Evolutionary conservation across 2,797 vertebrate genomes (phyloP), one percentile per base, ranked within the genome.

Genomic region (Lagorchestes hirsutus): DNA sequence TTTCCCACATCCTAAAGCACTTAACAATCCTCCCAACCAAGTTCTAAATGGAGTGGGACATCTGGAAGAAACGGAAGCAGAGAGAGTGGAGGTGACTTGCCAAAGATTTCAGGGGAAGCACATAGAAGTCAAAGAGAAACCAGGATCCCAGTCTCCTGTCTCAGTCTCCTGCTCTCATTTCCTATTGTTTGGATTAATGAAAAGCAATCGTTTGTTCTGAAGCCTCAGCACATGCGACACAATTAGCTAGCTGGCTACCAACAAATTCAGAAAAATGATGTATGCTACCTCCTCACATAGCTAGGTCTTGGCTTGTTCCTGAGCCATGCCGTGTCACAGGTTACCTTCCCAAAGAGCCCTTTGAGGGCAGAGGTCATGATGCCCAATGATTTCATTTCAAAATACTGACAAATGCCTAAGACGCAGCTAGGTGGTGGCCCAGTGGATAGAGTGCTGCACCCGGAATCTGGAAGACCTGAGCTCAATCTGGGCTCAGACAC

Each of bases 121-220:
- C 34, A 28, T 12, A 58, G 95, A 92, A 93, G 56, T 31, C 67
- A 40, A 28, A 94, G 55, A 94, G 90, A 92, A 92, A 12, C 82
- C 54, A 1, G 1, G 16, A 4, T 55, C 57, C 58, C 96, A 96
- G 91, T 87, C 28, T 34, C 54, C 93, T 12, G 12, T n/a, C 62
- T 67, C 67, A 91, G 62, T 59, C 6, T 55, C 90, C 91, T 59
- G 96, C 67, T 94, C 93, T 40, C 59, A 8, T 55, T 31, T 31
- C 90, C 34, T 2, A 54, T 22, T 59, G 62, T 40, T 12, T 46
- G 82, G 56, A 95, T 94, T 90, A 55, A 50, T 40, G 46, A 87
- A 95, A 94, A 62, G 8, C 3, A 58, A 94, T 90, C 50, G 57
- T n/a, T 10, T 59, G 92, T 94, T 95, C 92, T 40, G 90, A 93